Evolutionary conservation across 92 coral and sea anemone genomes (phyloP).

Genomic region (Bergia sp.): DNA sequence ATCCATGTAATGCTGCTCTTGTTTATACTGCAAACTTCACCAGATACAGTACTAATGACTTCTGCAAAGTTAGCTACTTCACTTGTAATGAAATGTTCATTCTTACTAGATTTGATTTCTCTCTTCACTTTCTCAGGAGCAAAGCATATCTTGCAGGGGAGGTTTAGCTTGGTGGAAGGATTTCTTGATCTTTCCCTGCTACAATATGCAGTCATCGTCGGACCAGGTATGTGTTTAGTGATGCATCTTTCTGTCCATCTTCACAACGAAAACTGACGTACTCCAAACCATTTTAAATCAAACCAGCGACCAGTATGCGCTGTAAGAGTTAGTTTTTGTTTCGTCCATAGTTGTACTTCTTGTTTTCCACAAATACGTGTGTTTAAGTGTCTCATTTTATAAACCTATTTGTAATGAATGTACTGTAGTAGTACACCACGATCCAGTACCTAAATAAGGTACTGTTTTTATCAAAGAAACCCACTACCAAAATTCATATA

Average conservation of each 20-base stretch:
- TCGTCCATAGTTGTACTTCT: too few relatives aligned
- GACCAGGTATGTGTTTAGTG: conserved; percentile 72
- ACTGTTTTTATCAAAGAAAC: background rate
- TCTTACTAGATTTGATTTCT: background rate
- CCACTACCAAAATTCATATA: background rate
- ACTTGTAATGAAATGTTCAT: background rate
- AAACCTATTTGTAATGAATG: too few relatives aligned
- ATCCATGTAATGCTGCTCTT: background rate
- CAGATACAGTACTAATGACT: background rate
- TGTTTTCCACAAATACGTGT: too few relatives aligned
- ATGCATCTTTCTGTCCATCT: too few relatives aligned
- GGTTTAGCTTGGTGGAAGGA: conserved; percentile 99
- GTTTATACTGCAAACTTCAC: background rate
- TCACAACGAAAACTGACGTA: too few relatives aligned
- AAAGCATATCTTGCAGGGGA: conserved; percentile 93
- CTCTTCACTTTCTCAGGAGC: conserved; percentile 67
- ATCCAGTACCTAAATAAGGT: too few relatives aligned
- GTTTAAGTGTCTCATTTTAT: too few relatives aligned
- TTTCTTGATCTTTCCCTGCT: conserved; percentile 88
- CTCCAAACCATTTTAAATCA: background rate
- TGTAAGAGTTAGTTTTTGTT: background rate
- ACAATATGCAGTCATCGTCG: conserved; percentile 68
- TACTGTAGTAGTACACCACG: too few relatives aligned
- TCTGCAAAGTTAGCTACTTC: background rate
- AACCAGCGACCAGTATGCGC: background rate